These are phyloP conservation scores for Cotesia chilonis DNA, from an alignment of 1,140 invertebrate genomes.

Conservation along the genomic window DNA sequence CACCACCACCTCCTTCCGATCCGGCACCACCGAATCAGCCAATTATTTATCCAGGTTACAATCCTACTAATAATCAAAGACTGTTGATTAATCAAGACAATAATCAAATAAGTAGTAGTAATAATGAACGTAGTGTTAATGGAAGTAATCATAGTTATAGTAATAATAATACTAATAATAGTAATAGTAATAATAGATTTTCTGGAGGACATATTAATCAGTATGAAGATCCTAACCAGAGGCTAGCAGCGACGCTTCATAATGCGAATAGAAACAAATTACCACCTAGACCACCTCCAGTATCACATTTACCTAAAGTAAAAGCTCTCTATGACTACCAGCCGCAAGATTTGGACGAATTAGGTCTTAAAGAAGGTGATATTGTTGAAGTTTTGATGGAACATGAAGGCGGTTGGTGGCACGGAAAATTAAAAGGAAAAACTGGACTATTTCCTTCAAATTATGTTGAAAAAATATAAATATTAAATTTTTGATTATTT, in stretches of 20 bases:
- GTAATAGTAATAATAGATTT: constrained; percentile 20
- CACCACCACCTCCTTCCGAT: constrained; percentile 67
- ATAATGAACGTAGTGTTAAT: constrained; percentile 7
- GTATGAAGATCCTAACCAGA: constrained; percentile 38
- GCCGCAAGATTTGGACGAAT: constrained; percentile 75
- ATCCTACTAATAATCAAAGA: constrained; percentile 44
- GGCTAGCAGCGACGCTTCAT: constrained; percentile 20
- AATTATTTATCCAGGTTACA: constrained; percentile 52
- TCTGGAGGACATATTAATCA: constrained; percentile 21
- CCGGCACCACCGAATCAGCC: constrained; percentile 67
- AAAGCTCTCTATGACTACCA: constrained; percentile 74
- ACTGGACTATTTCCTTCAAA: constrained; percentile 76
- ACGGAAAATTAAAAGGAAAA: constrained; percentile 68
- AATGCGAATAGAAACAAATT: constrained; percentile 46
- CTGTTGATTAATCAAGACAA: constrained; percentile 16
- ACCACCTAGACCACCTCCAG: constrained; percentile 50
- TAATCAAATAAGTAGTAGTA: constrained; percentile 20
- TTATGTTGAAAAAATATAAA: constrained; percentile 69
- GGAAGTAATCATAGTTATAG: constrained; percentile 13
- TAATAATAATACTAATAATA: constrained; percentile 23
- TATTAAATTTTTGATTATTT: constrained; percentile 20
- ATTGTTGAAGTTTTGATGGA: constrained; percentile 74
- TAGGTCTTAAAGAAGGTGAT: constrained; percentile 73
- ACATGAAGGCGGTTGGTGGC: constrained; percentile 78
- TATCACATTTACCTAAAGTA: constrained; percentile 66